phyloP scores from a whole-genome alignment of 64 coral and sea anemone genomes.

The Montipora sp. region DNA sequence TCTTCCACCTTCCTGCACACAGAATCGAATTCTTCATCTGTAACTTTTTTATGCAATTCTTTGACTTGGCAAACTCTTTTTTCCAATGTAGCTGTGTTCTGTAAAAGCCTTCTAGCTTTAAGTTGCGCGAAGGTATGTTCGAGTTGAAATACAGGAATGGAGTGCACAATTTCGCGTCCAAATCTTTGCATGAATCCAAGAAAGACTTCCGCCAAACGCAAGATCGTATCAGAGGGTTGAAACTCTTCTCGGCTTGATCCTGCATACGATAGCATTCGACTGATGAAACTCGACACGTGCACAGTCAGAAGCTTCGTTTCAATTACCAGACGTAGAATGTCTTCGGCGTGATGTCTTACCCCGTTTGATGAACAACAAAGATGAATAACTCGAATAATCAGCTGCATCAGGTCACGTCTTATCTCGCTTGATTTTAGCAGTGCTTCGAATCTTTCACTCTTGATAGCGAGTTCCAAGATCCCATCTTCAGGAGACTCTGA shows the following conservation, averaged over 20 bases:
- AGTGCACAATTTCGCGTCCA: not conserved
- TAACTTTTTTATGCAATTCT: not conserved
- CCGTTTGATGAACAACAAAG: slow-evolving; percentile 26
- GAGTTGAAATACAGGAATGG: not conserved
- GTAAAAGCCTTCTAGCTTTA: not conserved
- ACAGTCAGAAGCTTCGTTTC: not conserved
- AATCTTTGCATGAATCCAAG: slow-evolving; percentile 14
- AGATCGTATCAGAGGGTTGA: not conserved
- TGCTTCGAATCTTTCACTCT: slow-evolving; percentile 21
- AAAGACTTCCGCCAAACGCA: slow-evolving; percentile 24
- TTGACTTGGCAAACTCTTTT: not conserved
- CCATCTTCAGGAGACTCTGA: slow-evolving; percentile 18
- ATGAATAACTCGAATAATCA: slow-evolving; percentile 17
- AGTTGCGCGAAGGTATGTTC: not conserved
- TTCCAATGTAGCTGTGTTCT: not conserved
- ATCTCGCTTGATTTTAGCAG: not conserved
- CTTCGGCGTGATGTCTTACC: not conserved
- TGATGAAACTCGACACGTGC: not conserved
- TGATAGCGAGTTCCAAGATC: slow-evolving; percentile 15
- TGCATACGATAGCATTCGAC: not conserved
- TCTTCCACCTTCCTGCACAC: not conserved
- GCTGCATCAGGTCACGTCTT: slow-evolving; percentile 5
- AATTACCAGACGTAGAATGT: not conserved
- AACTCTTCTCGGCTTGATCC: too few relatives aligned
- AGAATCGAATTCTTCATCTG: not conserved